phyloP scores from a whole-genome alignment of 2,888 invertebrate species.

The Caenorhabditis drosophilae region DNA sequence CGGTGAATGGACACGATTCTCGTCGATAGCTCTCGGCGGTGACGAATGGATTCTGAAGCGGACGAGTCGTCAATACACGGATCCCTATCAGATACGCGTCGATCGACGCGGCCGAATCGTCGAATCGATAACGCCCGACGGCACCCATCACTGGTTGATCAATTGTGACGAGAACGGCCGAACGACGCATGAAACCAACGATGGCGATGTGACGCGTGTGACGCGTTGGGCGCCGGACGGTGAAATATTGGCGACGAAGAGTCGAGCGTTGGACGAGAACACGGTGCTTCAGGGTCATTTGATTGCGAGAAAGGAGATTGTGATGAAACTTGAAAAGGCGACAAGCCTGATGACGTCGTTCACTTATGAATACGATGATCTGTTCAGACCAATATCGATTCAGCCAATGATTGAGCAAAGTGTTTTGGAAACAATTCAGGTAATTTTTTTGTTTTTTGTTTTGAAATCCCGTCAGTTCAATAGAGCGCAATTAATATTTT shows the following conservation, averaged over 20 bases:
- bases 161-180: constrained; percentile 19
- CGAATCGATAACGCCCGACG: constrained; percentile 36
- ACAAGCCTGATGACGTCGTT: constrained; percentile 33
- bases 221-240: constrained; percentile 26
- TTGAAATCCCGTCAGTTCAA: neutral
- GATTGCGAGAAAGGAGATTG: constrained; percentile 13
- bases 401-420: constrained; percentile 34
- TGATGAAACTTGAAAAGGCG: constrained; percentile 1
- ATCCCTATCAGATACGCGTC: constrained; percentile 24
- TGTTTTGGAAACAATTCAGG: constrained; percentile 27
- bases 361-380: constrained; percentile 49
- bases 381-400: constrained; percentile 32
- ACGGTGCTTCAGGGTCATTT: constrained; percentile 22
- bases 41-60: constrained; percentile 36
- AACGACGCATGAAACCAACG: constrained; percentile 15
- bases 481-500: too few relatives aligned
- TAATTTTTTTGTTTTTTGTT: neutral
- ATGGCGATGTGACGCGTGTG: constrained; percentile 15
- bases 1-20: constrained; percentile 33
- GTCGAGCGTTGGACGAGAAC: constrained; percentile 1
- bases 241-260: neutral
- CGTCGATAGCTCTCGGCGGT: constrained; percentile 27
- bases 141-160: constrained; percentile 28
- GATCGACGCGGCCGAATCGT: constrained; percentile 11
- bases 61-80: constrained; percentile 15